These are phyloP conservation scores for Dicyrtomina minuta DNA, from an alignment of 2,888 invertebrate genomes.

Conservation along the genomic window DNA sequence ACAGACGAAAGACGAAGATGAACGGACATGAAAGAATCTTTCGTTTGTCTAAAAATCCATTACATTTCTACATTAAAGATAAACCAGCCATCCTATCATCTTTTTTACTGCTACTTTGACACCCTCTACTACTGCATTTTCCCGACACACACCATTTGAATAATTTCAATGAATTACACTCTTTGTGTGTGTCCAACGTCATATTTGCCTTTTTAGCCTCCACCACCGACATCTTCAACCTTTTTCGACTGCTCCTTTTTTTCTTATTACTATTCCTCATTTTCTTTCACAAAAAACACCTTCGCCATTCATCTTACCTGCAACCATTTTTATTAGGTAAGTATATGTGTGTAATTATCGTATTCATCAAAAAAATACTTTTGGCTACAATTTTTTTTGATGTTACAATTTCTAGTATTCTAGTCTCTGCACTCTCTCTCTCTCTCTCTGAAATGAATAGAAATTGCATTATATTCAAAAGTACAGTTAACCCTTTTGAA, in stretches of 20 bases:
- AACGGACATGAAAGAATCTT: conserved; percentile 11
- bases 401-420: too few species aligned
- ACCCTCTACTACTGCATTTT: conserved; percentile 23
- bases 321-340: too few species aligned
- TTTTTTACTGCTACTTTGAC: conserved; percentile 17
- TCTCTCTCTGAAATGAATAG: too few species aligned
- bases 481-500: too few species aligned
- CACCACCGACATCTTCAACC: conserved; percentile 8
- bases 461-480: too few species aligned
- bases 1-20: background rate
- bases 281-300: too few species aligned
- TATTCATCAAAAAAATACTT: too few species aligned
- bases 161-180: conserved; percentile 28
- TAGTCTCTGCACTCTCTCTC: too few species aligned
- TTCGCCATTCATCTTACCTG: too few species aligned
- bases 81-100: conserved; percentile 1
- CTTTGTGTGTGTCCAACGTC: conserved; percentile 32
- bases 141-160: conserved; percentile 31
- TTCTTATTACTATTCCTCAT: background rate
- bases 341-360: too few species aligned
- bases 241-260: background rate
- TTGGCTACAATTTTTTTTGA: too few species aligned
- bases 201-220: background rate
- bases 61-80: conserved; percentile 23
- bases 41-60: conserved; percentile 20